Percentiles rank a stretch among this genome's conserved stretches.
Conservation (phyloP, 2,113 vertebrate species). For the Mustelus asterias region DNA sequence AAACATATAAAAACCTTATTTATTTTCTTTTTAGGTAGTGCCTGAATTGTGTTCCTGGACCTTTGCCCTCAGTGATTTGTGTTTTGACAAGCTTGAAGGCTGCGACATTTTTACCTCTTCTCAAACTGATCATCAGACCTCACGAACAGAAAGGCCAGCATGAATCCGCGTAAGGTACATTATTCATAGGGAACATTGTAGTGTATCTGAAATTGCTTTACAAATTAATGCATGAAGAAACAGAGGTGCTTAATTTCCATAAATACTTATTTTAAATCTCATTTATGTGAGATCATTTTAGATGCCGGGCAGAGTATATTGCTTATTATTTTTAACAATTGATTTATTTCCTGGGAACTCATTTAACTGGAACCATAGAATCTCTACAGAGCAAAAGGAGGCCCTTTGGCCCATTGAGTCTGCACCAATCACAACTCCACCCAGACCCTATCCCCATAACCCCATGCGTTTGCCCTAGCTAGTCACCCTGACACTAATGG, state of each 20-base stretch:
- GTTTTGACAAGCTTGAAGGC: not conserved
- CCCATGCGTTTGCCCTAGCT: too few species aligned
- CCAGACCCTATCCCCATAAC: too few species aligned
- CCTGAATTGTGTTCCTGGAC: not conserved
- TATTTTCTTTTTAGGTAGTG: not conserved
- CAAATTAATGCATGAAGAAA: not conserved
- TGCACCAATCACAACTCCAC: too few species aligned
- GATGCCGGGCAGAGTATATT: not conserved
- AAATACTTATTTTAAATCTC: not conserved
- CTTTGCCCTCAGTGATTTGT: not conserved
- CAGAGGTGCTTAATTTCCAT: not conserved
- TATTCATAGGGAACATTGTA: not conserved
- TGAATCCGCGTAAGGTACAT: not conserved
- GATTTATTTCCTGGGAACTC: not conserved
- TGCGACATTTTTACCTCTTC: not conserved
- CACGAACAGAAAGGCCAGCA: not conserved
- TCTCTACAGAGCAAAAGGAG: too few species aligned
- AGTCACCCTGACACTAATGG: too few species aligned
- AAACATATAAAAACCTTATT: not conserved
- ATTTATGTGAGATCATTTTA: not conserved
- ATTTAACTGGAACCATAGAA: not conserved
- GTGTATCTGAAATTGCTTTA: not conserved
- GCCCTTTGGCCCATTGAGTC: too few species aligned
- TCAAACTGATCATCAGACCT: not conserved
- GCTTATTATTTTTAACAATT: not conserved